These are phyloP conservation scores for Gnathonemus longibarbis DNA, from an alignment of 2,113 vertebrate genomes.

Conservation along the genomic window DNA sequence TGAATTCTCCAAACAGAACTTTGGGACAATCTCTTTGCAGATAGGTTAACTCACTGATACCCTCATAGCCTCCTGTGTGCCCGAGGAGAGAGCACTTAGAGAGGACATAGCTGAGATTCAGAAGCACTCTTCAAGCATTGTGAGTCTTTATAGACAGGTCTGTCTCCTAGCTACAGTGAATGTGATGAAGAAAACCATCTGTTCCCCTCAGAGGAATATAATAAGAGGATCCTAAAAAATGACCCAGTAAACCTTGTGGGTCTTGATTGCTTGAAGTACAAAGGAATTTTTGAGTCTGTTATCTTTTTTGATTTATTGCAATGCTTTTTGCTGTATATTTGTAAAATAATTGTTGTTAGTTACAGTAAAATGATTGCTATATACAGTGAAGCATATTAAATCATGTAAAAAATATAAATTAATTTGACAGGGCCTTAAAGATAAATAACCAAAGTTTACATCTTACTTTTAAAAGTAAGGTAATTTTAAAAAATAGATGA, in stretches of 20 bases:
- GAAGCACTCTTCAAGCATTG: background rate
- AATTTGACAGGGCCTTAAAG: background rate
- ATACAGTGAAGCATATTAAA: background rate
- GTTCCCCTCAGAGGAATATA: background rate
- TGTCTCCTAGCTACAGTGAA: background rate
- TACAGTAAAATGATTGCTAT: background rate
- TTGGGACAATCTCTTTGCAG: background rate
- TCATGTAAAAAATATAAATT: background rate
- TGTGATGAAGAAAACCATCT: background rate
- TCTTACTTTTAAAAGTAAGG: background rate
- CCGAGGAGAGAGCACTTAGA: background rate
- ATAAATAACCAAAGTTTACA: background rate
- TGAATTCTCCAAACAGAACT: background rate
- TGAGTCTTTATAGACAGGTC: background rate
- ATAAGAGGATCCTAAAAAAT: background rate
- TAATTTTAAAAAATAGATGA: background rate
- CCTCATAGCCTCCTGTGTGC: background rate
- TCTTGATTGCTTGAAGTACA: background rate
- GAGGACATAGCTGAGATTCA: background rate
- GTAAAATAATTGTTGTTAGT: background rate
- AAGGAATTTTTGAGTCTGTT: background rate
- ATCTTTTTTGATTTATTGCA: background rate
- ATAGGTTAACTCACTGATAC: background rate
- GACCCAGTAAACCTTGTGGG: background rate
- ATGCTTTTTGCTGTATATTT: background rate